Conservation (phyloP, 2,113 vertebrate genomes). For the Chamaea fasciata region DNA sequence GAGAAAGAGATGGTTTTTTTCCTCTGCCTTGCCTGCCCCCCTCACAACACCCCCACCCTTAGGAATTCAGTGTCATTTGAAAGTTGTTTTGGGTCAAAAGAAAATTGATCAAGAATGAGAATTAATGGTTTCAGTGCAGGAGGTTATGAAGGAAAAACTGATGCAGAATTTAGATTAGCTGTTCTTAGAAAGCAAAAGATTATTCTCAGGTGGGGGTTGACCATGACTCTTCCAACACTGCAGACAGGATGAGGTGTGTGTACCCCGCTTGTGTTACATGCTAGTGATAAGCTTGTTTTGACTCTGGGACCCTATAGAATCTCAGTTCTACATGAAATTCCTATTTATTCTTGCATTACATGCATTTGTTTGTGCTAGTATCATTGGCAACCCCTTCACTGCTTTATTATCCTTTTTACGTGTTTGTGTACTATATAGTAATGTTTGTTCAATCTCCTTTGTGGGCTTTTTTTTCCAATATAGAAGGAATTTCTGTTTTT, state of each 20-base stretch:
- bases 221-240: not conserved
- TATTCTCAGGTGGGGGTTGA: not conserved
- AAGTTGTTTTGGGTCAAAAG: not conserved
- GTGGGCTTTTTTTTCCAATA: not conserved
- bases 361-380: not conserved
- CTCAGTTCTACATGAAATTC: not conserved
- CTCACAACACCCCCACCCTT: not conserved
- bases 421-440: not conserved
- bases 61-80: constrained; percentile 15
- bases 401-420: not conserved
- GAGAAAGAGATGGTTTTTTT: not conserved
- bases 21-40: not conserved
- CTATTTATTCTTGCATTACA: not conserved
- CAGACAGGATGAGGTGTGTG: not conserved
- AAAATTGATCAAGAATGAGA: not conserved
- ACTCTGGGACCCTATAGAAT: not conserved
- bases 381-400: not conserved
- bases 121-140: not conserved
- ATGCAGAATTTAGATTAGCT: not conserved
- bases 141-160: not conserved
- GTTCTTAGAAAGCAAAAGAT: not conserved
- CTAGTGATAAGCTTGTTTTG: not conserved
- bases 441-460: not conserved
- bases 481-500: constrained; percentile 4
- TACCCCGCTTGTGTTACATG: not conserved